Percentiles rank a stretch among this genome's conserved stretches.
Evolutionary conservation across 2,797 vertebrate species (phyloP).

Genomic region (Carduelis carduelis): DNA sequence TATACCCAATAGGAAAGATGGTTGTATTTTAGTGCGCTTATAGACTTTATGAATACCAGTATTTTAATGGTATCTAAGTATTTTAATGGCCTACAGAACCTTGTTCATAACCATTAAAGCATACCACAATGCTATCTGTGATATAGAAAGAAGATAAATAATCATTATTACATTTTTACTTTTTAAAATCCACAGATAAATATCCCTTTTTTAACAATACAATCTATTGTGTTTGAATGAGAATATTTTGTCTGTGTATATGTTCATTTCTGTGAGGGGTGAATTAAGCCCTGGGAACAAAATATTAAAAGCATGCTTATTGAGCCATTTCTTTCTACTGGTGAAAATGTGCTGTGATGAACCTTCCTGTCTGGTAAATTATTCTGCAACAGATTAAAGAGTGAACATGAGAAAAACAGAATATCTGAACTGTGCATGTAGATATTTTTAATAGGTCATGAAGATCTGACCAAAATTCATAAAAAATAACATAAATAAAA

Average conservation of each 20-base stretch:
- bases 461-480: background rate
- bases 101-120: background rate
- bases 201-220: background rate
- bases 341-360: background rate
- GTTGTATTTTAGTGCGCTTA: background rate
- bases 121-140: background rate
- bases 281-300: background rate
- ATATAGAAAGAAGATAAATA: background rate
- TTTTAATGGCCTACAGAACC: background rate
- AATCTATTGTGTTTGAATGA: background rate
- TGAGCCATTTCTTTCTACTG: background rate
- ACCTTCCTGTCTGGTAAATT: background rate
- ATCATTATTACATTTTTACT: background rate
- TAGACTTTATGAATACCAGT: background rate
- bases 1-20: background rate
- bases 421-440: background rate
- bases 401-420: background rate
- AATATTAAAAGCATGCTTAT: background rate
- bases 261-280: background rate
- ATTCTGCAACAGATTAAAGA: background rate
- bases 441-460: background rate
- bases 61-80: background rate
- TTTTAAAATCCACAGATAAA: background rate
- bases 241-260: background rate
- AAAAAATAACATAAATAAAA: background rate